Evolutionary conservation across 2,888 invertebrate species (phyloP), one percentile per base, ranked within the genome.

Genomic region (Charanyca ferruginea): DNA sequence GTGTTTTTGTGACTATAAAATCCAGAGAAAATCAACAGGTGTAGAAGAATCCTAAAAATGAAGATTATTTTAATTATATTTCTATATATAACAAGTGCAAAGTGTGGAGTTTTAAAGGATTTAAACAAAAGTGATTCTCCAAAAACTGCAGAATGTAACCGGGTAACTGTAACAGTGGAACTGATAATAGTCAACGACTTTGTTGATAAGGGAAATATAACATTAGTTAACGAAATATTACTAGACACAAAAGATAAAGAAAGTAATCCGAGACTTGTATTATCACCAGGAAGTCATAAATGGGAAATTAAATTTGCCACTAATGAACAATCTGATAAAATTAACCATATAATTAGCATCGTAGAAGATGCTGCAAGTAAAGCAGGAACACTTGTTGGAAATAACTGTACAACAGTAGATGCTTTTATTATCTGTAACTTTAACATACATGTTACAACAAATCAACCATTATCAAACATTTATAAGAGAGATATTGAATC

Each of bases 71-170:
- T 64, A 9, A 3, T 64, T 11, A 5, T 54, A 22, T 49, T 64
- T 1, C 32, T 71, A 4, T 71, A 0, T 11, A 55, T 69, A 51
- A 9, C 44, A 32, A 64, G 16, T 18, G 16, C 64, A 11, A 41
- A 44, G 4, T 55, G 64, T 22, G 64, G 64, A 7, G 53, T 69
- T 44, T 0, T 71, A 1, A 68, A 63, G 11, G 9, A 66, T 16
- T 13, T 22, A 1, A 7, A 51, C 4, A 16, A 23, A 18, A 44
- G 1, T 51, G 23, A 8, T n/a, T n/a, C n/a, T n/a, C n/a, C n/a
- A n/a, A n/a, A n/a, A n/a, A n/a, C n/a, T n/a, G n/a, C n/a, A n/a
- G n/a, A n/a, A n/a, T n/a, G n/a, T n/a, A n/a, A n/a, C n/a, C n/a
- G n/a, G n/a, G n/a, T n/a, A n/a, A n/a, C n/a, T n/a, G n/a, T n/a